Conservation (phyloP, 2,888 invertebrate species). For the Blastobasis lacticolella region DNA sequence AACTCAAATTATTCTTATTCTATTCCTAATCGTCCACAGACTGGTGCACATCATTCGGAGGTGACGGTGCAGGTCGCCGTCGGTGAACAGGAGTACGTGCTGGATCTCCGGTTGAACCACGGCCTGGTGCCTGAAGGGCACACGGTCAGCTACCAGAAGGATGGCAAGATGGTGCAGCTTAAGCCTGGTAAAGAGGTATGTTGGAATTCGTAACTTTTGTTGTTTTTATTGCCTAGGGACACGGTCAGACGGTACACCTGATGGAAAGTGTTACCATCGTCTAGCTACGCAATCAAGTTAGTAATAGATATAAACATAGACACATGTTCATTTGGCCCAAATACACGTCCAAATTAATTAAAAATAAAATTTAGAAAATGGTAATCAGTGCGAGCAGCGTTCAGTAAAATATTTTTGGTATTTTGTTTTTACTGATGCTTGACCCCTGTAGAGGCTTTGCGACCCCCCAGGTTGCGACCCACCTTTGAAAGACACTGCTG, state of each 20-base stretch:
- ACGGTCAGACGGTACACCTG: constrained; percentile 44
- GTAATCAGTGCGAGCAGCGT: too few relatives aligned
- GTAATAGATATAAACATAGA: too few relatives aligned
- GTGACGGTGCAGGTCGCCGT: constrained; percentile 78
- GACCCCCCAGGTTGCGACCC: too few relatives aligned
- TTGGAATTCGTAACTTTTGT: background rate
- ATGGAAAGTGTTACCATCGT: too few relatives aligned
- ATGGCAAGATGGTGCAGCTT: constrained; percentile 67
- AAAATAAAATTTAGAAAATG: too few relatives aligned
- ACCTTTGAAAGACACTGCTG: too few relatives aligned
- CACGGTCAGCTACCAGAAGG: constrained; percentile 74
- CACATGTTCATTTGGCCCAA: too few relatives aligned
- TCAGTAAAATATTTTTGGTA: too few relatives aligned
- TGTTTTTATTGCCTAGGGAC: constrained; percentile 1
- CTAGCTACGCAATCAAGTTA: too few relatives aligned
- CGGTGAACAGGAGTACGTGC: constrained; percentile 77
- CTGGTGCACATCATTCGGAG: constrained; percentile 53
- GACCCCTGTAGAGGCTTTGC: too few relatives aligned
- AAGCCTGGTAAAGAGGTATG: constrained; percentile 72
- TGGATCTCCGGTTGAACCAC: constrained; percentile 83
- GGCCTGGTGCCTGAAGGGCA: constrained; percentile 81
- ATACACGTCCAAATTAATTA: too few relatives aligned
- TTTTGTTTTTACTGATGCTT: too few relatives aligned
- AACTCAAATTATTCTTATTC: background rate
- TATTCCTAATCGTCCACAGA: constrained; percentile 27